These are phyloP conservation scores for Hemithea aestivaria DNA, from an alignment of 2,888 invertebrate genomes.

Conservation along the genomic window DNA sequence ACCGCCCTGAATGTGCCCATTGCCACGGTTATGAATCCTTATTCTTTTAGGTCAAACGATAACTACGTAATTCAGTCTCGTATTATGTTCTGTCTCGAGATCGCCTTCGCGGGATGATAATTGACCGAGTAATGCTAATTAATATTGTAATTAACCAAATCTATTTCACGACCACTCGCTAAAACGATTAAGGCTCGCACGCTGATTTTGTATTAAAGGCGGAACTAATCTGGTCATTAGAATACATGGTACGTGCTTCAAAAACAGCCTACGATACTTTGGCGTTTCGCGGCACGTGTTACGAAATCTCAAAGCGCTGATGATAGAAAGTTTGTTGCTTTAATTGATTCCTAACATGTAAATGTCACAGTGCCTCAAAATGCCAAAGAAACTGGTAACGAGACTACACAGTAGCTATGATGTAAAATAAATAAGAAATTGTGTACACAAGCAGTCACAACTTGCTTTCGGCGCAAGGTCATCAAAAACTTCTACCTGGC, in stretches of 20 bases:
- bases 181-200: constrained; percentile 1
- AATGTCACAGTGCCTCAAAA: constrained; percentile 7
- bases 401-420: constrained; percentile 21
- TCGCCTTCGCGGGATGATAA: constrained; percentile 8
- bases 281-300: not conserved
- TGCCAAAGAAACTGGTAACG: constrained; percentile 4
- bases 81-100: constrained; percentile 7
- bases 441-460: constrained; percentile 28
- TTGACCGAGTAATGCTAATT: constrained; percentile 8
- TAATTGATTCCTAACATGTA: constrained; percentile 17
- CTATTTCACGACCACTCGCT: not conserved
- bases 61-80: constrained; percentile 9
- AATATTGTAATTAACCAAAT: constrained; percentile 7
- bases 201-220: too few relatives aligned
- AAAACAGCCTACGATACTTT: not conserved
- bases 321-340: constrained; percentile 18
- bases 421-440: constrained; percentile 38
- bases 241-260: too few relatives aligned
- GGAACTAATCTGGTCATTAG: too few relatives aligned
- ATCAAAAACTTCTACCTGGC: constrained; percentile 43
- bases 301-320: constrained; percentile 5
- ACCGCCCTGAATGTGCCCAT: constrained; percentile 46
- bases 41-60: constrained; percentile 30
- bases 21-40: constrained; percentile 36
- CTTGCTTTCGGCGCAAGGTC: constrained; percentile 45